Conservation (phyloP, 2,888 invertebrate genomes). For the Yponomeuta cagnagella region DNA sequence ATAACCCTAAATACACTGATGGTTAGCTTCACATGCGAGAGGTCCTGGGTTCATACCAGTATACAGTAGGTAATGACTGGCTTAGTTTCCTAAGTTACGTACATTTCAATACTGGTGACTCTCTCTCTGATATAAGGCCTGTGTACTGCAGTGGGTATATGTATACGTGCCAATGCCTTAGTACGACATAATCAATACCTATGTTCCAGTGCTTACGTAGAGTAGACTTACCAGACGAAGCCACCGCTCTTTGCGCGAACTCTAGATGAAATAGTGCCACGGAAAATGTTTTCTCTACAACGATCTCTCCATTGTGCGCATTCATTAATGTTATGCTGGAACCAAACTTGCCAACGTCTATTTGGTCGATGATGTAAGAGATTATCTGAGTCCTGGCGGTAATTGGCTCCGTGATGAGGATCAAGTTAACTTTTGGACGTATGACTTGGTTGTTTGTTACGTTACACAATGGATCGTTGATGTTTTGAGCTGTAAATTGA, state of each 20-base stretch:
- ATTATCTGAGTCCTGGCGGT: constrained; percentile 32
- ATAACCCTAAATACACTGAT: too few species aligned
- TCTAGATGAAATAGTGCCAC: constrained; percentile 65
- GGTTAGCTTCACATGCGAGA: too few species aligned
- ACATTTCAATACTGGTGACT: too few species aligned
- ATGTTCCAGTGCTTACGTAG: not conserved
- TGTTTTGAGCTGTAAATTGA: constrained; percentile 35
- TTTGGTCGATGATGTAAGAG: constrained; percentile 68
- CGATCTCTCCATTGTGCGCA: constrained; percentile 64
- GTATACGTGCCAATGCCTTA: too few species aligned
- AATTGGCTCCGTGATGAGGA: constrained; percentile 74
- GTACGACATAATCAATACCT: too few species aligned
- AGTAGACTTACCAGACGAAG: constrained; percentile 17
- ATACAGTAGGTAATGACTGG: too few species aligned
- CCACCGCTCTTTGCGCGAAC: constrained; percentile 20
- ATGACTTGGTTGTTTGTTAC: constrained; percentile 25
- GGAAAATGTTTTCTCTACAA: constrained; percentile 71
- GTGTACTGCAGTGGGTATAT: too few species aligned
- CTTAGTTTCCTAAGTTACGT: too few species aligned
- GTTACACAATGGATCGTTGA: constrained; percentile 59
- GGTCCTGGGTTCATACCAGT: too few species aligned
- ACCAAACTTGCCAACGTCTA: constrained; percentile 74
- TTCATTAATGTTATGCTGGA: constrained; percentile 76
- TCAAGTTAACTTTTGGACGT: constrained; percentile 61
- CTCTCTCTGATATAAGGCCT: too few species aligned